A percentile compares a stretch with the other conserved stretches of the same genome.
These are phyloP conservation scores for Hemithea aestivaria DNA, from an alignment of 2,888 invertebrate species.

Conservation along the genomic window DNA sequence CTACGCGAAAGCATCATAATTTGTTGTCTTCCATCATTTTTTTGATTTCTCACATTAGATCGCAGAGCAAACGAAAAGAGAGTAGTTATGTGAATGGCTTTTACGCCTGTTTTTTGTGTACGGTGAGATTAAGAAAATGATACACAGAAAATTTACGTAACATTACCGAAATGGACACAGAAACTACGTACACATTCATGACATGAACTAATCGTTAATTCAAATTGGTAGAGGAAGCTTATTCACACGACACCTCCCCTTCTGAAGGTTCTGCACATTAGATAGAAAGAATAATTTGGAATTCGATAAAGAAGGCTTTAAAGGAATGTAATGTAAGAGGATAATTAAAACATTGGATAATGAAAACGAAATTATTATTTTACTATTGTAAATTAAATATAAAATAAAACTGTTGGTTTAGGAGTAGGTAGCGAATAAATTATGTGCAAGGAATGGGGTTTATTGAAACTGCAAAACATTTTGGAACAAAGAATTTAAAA, in stretches of 20 bases:
- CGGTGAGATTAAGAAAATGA: too few relatives aligned
- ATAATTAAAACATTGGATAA: slow-evolving; percentile 32
- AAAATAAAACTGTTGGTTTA: slow-evolving; percentile 42
- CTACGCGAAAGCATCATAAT: slow-evolving; percentile 9
- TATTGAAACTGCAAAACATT: neutral
- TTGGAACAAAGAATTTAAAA: too few relatives aligned
- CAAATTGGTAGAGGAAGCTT: too few relatives aligned
- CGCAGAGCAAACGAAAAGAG: too few relatives aligned
- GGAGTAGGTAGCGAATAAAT: slow-evolving; percentile 65
- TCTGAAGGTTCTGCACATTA: too few relatives aligned
- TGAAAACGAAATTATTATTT: slow-evolving; percentile 42
- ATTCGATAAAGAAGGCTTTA: slow-evolving; percentile 28
- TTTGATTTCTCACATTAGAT: slow-evolving; percentile 2
- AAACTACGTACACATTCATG: too few relatives aligned
- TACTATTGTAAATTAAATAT: slow-evolving; percentile 52
- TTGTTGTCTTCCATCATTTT: slow-evolving; percentile 6
- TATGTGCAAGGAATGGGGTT: slow-evolving; percentile 7
- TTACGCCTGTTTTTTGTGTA: too few relatives aligned
- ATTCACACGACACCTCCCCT: too few relatives aligned
- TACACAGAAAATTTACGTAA: too few relatives aligned
- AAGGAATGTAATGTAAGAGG: slow-evolving; percentile 24
- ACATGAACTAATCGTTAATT: too few relatives aligned
- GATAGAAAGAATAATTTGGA: slow-evolving; percentile 26
- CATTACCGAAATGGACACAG: too few relatives aligned
- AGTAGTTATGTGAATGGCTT: too few relatives aligned